Percentiles rank a stretch among this genome's conserved stretches.
These are phyloP conservation scores for Platysternon megacephalum DNA, from an alignment of 2,113 vertebrate species.

Conservation along the genomic window DNA sequence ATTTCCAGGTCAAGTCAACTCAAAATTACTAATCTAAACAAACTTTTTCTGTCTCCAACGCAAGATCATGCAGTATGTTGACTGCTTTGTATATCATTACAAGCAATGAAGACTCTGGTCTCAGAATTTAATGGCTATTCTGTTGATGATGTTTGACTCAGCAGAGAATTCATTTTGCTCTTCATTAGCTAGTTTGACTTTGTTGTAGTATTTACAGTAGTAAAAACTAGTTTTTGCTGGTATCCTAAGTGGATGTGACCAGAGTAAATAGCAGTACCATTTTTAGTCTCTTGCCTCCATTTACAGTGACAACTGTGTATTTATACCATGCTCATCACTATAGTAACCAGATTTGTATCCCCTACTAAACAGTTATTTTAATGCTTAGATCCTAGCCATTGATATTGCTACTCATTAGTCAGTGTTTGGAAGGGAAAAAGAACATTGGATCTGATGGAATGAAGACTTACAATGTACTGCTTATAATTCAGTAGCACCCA, in stretches of 20 bases:
- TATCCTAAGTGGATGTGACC: not conserved
- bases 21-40: not conserved
- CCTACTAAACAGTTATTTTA: not conserved
- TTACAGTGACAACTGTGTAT: not conserved
- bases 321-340: not conserved
- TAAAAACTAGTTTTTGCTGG: not conserved
- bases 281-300: not conserved
- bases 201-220: not conserved
- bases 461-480: not conserved
- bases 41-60: not conserved
- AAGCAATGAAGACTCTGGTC: not conserved
- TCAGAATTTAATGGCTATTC: not conserved
- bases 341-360: fast-evolving
- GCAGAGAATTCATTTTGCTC: not conserved
- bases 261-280: fast-evolving
- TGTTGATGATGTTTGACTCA: not conserved
- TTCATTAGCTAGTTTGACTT: not conserved
- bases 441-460: not conserved
- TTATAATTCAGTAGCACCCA: not conserved
- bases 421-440: not conserved
- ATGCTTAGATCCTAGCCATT: not conserved
- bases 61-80: fast-evolving
- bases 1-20: not conserved
- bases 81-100: not conserved
- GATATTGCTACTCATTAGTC: not conserved